Percentiles rank a stretch among this genome's conserved stretches.
Evolutionary conservation across 2,113 vertebrate species (phyloP).

Genomic region (Arothron firmamentum): DNA sequence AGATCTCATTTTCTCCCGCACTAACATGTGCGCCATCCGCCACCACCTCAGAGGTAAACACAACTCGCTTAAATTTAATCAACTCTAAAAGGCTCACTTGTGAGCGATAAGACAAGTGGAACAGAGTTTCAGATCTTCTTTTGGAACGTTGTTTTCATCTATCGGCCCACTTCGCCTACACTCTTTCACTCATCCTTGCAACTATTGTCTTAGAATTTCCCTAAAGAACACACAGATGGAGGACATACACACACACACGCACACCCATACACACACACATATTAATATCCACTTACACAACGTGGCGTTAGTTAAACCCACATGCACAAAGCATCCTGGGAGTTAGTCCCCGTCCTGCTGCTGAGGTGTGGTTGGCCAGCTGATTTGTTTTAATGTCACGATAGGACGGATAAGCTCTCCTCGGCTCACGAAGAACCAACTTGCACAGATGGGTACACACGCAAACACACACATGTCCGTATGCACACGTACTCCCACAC

Average conservation of each 20-base stretch:
- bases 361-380: conserved; percentile 6
- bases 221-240: conserved; percentile 58
- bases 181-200: conserved; percentile 58
- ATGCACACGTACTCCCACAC: conserved; percentile 4
- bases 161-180: conserved; percentile 53
- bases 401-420: conserved; percentile 11
- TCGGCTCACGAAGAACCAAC: conserved; percentile 10
- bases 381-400: conserved; percentile 11
- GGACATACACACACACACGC: conserved; percentile 23
- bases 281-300: conserved; percentile 31
- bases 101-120: conserved; percentile 35
- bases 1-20: conserved; percentile 23
- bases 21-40: background rate
- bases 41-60: too few species aligned
- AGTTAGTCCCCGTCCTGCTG: conserved; percentile 11
- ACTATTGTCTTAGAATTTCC: conserved; percentile 61
- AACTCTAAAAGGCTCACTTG: conserved; percentile 47
- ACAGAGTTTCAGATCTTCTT: conserved; percentile 38
- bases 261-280: conserved; percentile 16
- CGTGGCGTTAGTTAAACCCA: conserved; percentile 4
- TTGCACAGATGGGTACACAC: background rate
- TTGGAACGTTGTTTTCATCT: conserved; percentile 56
- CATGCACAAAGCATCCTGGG: conserved; percentile 31
- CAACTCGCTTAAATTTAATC: conserved; percentile 36
- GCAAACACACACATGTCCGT: conserved; percentile 10